A percentile compares a stretch with the other conserved stretches of the same genome.
Conservation (phyloP, 2,113 vertebrate genomes). For the Hippotragus niger region DNA sequence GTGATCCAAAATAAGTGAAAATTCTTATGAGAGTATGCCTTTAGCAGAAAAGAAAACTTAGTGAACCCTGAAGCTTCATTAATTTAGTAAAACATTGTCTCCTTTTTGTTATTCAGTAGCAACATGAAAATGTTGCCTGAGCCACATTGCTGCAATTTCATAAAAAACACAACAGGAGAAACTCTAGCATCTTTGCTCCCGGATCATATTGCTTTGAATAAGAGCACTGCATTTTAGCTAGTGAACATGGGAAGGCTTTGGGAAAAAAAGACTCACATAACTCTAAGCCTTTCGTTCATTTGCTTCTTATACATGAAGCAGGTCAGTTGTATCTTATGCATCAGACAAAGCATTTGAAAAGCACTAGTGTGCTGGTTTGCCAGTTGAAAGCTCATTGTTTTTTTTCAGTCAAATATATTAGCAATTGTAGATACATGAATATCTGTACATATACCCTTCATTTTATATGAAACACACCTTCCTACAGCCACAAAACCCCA, state of each 20-base stretch:
- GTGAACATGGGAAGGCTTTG: not conserved
- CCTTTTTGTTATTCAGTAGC: not conserved
- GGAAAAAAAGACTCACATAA: not conserved
- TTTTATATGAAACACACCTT: not conserved
- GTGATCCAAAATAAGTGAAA: slow-evolving; percentile 27
- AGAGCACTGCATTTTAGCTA: not conserved
- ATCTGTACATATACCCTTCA: no score
- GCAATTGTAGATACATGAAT: not conserved
- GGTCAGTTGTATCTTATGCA: not conserved
- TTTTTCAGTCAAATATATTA: not conserved
- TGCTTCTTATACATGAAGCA: not conserved
- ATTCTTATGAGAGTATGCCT: slow-evolving; percentile 22
- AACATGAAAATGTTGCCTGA: not conserved
- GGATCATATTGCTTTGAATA: not conserved
- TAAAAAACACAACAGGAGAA: not conserved
- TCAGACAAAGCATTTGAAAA: not conserved
- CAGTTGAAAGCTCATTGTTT: not conserved
- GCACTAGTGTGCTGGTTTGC: not conserved
- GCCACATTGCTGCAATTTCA: not conserved
- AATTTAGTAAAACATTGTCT: slow-evolving; percentile 35
- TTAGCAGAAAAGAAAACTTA: slow-evolving; percentile 20
- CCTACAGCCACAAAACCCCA: not conserved
- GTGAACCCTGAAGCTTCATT: slow-evolving; percentile 40
- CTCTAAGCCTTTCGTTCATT: not conserved
- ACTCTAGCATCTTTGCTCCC: not conserved